These are phyloP conservation scores for Ornithorhynchus anatinus DNA, from an alignment of 2,113 vertebrate genomes.

Conservation along the genomic window DNA sequence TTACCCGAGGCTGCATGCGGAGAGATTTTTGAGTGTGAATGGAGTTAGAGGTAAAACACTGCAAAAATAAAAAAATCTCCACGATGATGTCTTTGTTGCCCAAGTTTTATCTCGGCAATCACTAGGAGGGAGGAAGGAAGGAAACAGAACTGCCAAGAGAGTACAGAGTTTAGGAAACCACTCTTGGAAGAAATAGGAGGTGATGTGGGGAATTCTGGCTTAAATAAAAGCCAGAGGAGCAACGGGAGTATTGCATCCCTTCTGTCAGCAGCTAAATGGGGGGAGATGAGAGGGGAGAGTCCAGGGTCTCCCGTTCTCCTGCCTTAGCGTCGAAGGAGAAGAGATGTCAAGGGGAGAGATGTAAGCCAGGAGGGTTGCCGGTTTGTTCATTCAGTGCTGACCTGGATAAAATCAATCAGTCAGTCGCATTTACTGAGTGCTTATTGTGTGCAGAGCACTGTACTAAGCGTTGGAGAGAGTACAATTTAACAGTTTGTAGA, in stretches of 20 bases:
- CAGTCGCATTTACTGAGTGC: too few species aligned
- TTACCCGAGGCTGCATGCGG: constrained; percentile 39
- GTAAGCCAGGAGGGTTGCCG: too few species aligned
- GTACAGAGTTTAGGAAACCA: constrained; percentile 30
- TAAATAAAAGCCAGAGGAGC: neutral
- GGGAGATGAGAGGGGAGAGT: constrained; percentile 20
- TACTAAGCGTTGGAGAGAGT: too few species aligned
- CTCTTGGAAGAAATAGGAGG: constrained; percentile 20
- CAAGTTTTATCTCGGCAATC: constrained; percentile 40
- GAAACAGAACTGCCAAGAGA: constrained; percentile 29
- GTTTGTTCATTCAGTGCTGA: too few species aligned
- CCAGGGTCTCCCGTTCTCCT: neutral
- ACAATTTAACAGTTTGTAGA: too few species aligned
- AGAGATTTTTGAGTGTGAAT: constrained; percentile 52
- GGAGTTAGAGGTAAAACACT: constrained; percentile 44
- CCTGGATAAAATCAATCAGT: too few species aligned
- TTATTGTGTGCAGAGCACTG: too few species aligned
- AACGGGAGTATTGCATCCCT: constrained; percentile 9
- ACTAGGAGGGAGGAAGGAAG: neutral
- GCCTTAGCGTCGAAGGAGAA: too few species aligned
- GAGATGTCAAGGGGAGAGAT: too few species aligned
- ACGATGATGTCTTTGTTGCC: constrained; percentile 40
- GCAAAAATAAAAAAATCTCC: constrained; percentile 44
- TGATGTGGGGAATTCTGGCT: constrained; percentile 10
- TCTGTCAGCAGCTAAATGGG: constrained; percentile 21